These are phyloP conservation scores for Drosophila villosipedis DNA, from an alignment of 2,888 invertebrate species.

Conservation along the genomic window DNA sequence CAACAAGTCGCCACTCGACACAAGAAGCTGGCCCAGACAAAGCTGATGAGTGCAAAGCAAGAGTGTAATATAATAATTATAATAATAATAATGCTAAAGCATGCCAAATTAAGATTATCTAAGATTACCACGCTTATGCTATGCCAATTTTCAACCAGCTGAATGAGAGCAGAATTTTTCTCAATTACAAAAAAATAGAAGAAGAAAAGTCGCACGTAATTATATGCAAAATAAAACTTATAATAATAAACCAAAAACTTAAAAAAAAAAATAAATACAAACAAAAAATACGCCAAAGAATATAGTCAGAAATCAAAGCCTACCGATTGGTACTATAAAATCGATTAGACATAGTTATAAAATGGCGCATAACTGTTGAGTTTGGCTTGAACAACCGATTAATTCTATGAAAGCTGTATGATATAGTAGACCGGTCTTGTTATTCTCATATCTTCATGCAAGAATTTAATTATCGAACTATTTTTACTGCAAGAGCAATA, in stretches of 20 bases:
- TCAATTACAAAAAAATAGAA: background rate
- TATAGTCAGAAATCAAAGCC: background rate
- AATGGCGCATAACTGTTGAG: background rate
- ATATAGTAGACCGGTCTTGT: background rate
- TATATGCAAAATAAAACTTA: background rate
- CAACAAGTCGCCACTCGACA: constrained; percentile 10
- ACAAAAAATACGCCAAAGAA: background rate
- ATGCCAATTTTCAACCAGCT: background rate
- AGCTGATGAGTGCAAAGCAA: constrained; percentile 41
- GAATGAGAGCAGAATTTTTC: background rate
- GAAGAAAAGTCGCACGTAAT: background rate
- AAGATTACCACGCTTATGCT: constrained; percentile 16
- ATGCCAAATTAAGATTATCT: constrained; percentile 42
- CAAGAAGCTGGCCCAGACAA: constrained; percentile 1
- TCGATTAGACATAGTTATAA: background rate
- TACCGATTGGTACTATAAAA: background rate
- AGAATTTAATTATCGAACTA: background rate
- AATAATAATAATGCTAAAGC: constrained; percentile 26
- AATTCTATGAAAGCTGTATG: background rate
- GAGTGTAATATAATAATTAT: constrained; percentile 22
- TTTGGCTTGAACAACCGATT: background rate
- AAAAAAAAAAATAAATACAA: background rate
- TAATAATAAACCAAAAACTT: background rate
- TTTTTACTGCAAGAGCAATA: background rate
- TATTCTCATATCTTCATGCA: background rate